Percentiles rank a stretch among this genome's conserved stretches.
These are phyloP conservation scores for Delia radicum DNA, from an alignment of 1,140 invertebrate genomes.

Conservation along the genomic window DNA sequence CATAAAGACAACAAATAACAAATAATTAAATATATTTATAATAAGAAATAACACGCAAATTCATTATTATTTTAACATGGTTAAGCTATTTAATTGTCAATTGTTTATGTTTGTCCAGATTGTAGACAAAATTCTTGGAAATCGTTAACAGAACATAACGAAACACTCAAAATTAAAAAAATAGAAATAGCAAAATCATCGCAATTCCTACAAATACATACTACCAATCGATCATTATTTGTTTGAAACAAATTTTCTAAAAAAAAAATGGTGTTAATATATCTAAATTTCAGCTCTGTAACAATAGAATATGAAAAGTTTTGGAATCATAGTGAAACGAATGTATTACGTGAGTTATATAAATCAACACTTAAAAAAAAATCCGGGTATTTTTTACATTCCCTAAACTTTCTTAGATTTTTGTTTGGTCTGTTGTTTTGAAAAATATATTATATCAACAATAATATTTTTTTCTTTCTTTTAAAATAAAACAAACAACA, in stretches of 20 bases:
- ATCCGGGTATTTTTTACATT: no score
- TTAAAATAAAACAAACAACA: not conserved
- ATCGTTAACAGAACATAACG: not conserved
- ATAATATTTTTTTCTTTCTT: not conserved
- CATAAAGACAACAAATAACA: no score
- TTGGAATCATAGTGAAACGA: not conserved
- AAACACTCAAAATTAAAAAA: not conserved
- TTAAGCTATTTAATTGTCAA: not conserved
- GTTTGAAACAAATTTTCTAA: not conserved
- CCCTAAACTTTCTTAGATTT: no score
- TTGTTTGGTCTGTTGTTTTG: not conserved
- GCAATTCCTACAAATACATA: not conserved
- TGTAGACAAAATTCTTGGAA: no score
- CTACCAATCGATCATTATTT: not conserved
- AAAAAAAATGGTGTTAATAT: not conserved
- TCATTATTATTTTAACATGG: not conserved
- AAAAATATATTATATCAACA: no score
- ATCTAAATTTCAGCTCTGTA: not conserved
- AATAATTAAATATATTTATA: not conserved
- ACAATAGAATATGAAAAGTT: not conserved
- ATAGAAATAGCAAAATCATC: not conserved
- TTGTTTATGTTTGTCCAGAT: no score
- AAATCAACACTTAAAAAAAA: not conserved
- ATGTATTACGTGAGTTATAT: not conserved
- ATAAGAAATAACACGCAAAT: not conserved